A percentile compares a stretch with the other conserved stretches of the same genome.
Conservation (phyloP, 2,113 vertebrate species). For the Vidua macroura region DNA sequence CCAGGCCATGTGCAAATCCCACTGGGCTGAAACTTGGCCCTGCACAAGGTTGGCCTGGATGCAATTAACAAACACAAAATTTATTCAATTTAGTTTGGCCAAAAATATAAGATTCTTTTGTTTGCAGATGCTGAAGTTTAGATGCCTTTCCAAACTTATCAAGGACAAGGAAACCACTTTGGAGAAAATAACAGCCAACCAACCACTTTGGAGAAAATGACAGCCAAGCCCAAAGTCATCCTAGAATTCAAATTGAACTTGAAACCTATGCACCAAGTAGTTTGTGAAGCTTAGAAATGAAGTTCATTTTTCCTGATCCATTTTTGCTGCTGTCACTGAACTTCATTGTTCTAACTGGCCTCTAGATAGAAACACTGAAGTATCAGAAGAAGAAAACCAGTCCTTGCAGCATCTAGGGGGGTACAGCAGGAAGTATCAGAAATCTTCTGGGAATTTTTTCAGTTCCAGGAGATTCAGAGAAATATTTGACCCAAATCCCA, state of each 20-base stretch:
- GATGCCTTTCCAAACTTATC: conserved; percentile 66
- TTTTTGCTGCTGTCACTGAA: background rate
- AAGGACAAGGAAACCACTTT: conserved; percentile 56
- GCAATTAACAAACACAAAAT: conserved; percentile 66
- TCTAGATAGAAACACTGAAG: background rate
- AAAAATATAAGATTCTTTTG: conserved; percentile 69
- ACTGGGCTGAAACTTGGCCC: conserved; percentile 68
- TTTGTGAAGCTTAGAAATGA: background rate
- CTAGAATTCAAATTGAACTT: conserved; percentile 35
- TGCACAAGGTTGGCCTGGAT: conserved; percentile 50
- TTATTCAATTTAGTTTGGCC: conserved; percentile 71
- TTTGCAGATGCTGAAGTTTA: conserved; percentile 68
- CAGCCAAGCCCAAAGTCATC: conserved; percentile 36
- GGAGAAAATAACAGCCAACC: conserved; percentile 26
- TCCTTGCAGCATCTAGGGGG: background rate
- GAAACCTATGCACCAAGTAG: background rate
- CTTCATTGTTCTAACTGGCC: background rate
- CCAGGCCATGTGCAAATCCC: conserved; percentile 66
- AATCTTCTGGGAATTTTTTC: background rate
- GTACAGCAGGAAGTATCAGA: background rate
- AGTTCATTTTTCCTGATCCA: background rate
- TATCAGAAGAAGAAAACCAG: background rate
- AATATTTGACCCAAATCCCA: background rate
- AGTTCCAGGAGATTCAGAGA: background rate
- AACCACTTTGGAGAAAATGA: conserved; percentile 32